Conservation (phyloP, 2,113 vertebrate genomes). For the Urocynchramus pylzowi region DNA sequence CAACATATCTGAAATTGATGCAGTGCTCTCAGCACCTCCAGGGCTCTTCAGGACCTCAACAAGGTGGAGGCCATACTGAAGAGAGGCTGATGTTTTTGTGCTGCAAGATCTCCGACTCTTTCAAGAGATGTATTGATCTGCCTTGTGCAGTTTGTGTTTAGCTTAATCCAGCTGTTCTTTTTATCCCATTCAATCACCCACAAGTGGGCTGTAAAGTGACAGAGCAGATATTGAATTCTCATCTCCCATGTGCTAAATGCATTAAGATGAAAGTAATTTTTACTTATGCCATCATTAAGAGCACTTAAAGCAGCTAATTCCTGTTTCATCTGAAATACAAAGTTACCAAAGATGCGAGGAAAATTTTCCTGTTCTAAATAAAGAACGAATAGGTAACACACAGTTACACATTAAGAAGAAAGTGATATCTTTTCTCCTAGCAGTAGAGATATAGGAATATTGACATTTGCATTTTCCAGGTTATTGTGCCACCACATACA, state of each 20-base stretch:
- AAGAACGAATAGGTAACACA: neutral
- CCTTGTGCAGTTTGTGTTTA: neutral
- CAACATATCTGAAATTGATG: neutral
- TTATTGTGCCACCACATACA: neutral
- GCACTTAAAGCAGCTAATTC: neutral
- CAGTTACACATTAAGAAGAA: neutral
- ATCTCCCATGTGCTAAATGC: neutral
- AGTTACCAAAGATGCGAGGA: neutral
- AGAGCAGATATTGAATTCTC: neutral
- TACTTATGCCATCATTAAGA: neutral
- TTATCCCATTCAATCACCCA: neutral
- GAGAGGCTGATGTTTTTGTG: neutral
- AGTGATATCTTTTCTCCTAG: neutral
- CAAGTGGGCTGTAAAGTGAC: neutral
- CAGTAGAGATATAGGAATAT: neutral
- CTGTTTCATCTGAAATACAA: neutral
- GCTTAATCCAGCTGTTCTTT: neutral
- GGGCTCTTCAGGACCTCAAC: neutral
- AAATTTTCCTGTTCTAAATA: neutral
- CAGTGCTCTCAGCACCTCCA: neutral
- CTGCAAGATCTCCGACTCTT: neutral
- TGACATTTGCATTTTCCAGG: neutral
- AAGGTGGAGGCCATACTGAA: neutral
- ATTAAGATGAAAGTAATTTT: slow-evolving; percentile 42
- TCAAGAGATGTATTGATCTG: neutral